phyloP scores from a whole-genome alignment of 2,888 invertebrate species.

The Pecten maximus region DNA sequence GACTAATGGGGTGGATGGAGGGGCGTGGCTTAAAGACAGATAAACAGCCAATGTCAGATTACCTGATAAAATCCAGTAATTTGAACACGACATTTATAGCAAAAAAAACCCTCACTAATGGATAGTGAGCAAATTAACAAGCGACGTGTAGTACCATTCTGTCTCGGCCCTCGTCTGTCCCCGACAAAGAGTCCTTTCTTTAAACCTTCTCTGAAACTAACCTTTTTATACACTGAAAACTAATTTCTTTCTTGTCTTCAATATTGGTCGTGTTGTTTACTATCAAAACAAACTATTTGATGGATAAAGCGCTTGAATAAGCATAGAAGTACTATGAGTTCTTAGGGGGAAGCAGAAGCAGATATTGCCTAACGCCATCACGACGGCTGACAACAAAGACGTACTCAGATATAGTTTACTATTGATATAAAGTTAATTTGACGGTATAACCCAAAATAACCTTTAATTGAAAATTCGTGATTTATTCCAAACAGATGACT shows the following conservation, averaged over 20 bases:
- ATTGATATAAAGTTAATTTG: not conserved
- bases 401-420: not conserved
- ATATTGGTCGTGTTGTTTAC: not conserved
- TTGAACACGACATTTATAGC: not conserved
- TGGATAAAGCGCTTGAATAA: not conserved
- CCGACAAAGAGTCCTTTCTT: not conserved
- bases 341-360: not conserved
- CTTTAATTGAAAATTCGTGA: not conserved
- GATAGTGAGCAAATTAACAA: not conserved
- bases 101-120: not conserved
- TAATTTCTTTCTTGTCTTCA: not conserved
- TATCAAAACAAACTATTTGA: not conserved
- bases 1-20: not conserved
- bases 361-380: not conserved
- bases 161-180: not conserved
- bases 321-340: not conserved
- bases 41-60: conserved; percentile 16
- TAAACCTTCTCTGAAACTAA: not conserved
- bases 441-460: not conserved
- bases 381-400: not conserved
- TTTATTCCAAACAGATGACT: not conserved
- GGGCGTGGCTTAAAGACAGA: not conserved
- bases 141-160: not conserved
- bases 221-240: not conserved
- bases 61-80: not conserved